These are phyloP conservation scores for Apotomis turbidana DNA, from an alignment of 2,888 invertebrate genomes.

Conservation along the genomic window DNA sequence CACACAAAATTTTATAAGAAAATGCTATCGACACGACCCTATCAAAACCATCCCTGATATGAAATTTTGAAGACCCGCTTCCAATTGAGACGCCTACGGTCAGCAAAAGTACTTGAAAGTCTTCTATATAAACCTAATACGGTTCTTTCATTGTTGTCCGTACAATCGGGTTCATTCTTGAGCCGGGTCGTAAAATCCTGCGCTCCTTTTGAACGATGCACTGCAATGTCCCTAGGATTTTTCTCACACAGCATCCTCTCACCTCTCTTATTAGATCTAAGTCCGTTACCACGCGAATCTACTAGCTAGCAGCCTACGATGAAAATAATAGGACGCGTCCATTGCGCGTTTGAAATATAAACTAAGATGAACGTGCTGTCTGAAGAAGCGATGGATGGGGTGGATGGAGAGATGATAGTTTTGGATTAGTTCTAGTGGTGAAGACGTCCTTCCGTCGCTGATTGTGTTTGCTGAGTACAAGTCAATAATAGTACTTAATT, in stretches of 20 bases:
- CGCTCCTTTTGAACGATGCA: conserved; percentile 36
- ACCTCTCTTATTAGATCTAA: conserved; percentile 58
- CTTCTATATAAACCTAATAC: conserved; percentile 22
- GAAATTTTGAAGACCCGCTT: too few species aligned
- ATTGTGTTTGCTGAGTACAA: conserved; percentile 61
- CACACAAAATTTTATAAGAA: too few species aligned
- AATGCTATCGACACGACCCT: too few species aligned
- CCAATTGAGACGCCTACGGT: not conserved
- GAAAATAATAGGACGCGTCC: not conserved
- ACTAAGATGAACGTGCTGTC: not conserved
- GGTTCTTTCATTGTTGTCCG: conserved; percentile 11
- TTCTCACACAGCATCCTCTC: conserved; percentile 57
- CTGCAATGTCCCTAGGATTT: conserved; percentile 59
- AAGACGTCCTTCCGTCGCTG: conserved; percentile 58
- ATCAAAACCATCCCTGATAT: too few species aligned
- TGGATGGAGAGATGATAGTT: not conserved
- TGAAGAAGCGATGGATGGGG: conserved; percentile 1
- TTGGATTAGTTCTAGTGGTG: conserved; percentile 38
- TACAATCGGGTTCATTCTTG: conserved; percentile 34
- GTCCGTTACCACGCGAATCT: conserved; percentile 1
- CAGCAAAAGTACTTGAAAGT: not conserved
- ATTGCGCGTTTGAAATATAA: conserved; percentile 6
- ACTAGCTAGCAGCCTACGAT: not conserved
- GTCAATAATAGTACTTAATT: conserved; percentile 64
- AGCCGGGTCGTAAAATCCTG: conserved; percentile 20